Evolutionary conservation across 2,797 vertebrate species (phyloP).

Genomic region (Tympanoctomys barrerae): DNA sequence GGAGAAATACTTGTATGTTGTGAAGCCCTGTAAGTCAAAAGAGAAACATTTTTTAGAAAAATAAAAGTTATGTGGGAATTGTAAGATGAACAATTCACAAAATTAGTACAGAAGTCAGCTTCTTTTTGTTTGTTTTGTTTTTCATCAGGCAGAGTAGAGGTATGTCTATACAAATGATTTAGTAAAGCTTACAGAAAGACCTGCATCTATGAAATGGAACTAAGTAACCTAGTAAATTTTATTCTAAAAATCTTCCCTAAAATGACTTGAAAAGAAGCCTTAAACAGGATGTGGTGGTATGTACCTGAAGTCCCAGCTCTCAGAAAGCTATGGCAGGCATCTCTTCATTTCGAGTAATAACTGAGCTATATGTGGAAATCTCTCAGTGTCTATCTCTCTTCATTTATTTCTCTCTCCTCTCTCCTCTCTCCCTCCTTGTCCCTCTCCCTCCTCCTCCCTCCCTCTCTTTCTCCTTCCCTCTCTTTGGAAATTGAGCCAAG

Average conservation of each 20-base stretch:
- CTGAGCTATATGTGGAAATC: background rate
- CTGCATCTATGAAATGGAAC: background rate
- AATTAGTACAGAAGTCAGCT: background rate
- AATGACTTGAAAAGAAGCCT: conserved; percentile 1
- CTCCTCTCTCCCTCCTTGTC: too few species aligned
- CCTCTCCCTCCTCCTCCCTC: background rate
- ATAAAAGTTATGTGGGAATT: background rate
- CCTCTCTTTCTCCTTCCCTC: background rate
- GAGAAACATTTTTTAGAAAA: background rate
- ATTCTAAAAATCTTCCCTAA: background rate
- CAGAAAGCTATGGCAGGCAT: background rate
- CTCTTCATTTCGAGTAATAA: background rate
- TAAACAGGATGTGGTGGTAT: background rate
- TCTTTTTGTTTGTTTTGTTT: background rate
- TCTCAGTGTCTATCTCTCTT: background rate
- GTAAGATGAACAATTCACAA: background rate
- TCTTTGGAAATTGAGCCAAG: background rate
- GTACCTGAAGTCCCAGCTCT: background rate
- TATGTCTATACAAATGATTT: background rate
- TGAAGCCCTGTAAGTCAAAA: background rate
- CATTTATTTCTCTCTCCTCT: too few species aligned
- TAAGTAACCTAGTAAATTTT: background rate
- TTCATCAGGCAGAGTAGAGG: background rate
- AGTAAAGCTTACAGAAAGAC: background rate
- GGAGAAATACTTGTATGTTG: background rate